phyloP scores from a whole-genome alignment of 2,888 invertebrate species.

The Leuctra nigra region DNA sequence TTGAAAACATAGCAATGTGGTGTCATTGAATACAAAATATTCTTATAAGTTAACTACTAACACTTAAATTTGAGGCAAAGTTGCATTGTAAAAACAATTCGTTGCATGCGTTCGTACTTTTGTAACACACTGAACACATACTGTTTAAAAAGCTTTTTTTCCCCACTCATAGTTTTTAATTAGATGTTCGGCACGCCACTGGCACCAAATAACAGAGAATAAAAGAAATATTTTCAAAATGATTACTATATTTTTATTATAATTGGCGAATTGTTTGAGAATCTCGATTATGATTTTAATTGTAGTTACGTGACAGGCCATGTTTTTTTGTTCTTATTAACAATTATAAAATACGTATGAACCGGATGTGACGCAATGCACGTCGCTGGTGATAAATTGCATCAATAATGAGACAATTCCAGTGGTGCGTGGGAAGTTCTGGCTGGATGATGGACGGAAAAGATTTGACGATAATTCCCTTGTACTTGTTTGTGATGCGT shows the following conservation, averaged over 20 bases:
- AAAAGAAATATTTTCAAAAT: background rate
- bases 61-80: too few species aligned
- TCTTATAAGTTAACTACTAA: too few species aligned
- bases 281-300: constrained; percentile 17
- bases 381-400: constrained; percentile 9
- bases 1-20: too few species aligned
- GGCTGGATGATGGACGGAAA: background rate
- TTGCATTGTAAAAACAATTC: too few species aligned
- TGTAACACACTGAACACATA: too few species aligned
- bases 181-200: background rate
- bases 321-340: background rate
- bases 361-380: constrained; percentile 9
- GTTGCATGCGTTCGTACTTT: too few species aligned
- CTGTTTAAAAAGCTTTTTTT: too few species aligned
- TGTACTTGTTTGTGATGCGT: too few species aligned
- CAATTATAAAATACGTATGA: background rate
- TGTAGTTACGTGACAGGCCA: constrained; percentile 2
- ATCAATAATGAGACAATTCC: background rate
- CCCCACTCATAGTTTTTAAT: too few species aligned
- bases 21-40: too few species aligned
- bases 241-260: constrained; percentile 12
- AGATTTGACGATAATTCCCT: constrained; percentile 1
- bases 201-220: background rate
- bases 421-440: background rate
- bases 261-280: constrained; percentile 12